Conservation (phyloP, 1,140 invertebrate genomes). For the Apolygus lucorum region DNA sequence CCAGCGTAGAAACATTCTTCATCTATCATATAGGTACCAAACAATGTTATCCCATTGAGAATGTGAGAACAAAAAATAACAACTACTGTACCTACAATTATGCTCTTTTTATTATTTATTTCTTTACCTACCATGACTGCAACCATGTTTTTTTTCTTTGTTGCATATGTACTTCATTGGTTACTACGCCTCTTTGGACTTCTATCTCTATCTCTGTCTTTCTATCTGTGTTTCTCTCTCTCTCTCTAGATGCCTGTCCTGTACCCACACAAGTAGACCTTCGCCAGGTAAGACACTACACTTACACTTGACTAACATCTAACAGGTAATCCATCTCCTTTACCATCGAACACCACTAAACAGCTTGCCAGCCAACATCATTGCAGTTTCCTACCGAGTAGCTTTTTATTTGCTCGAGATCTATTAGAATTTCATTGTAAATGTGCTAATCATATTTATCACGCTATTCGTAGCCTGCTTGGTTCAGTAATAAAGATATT, state of each 20-base stretch:
- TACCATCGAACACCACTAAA: slow-evolving; percentile 21
- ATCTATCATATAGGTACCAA: too few species aligned
- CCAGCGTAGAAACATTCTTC: too few species aligned
- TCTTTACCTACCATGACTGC: slow-evolving; percentile 17
- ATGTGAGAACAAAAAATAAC: too few species aligned
- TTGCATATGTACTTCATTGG: slow-evolving; percentile 16
- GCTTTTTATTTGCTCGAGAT: not conserved
- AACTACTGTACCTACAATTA: too few species aligned
- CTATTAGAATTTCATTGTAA: not conserved
- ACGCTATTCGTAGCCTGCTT: not conserved
- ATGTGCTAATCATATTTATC: not conserved
- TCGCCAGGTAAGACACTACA: slow-evolving; percentile 23
- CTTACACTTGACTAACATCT: slow-evolving; percentile 22
- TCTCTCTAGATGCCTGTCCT: slow-evolving; percentile 19
- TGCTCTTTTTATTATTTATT: slow-evolving; percentile 13
- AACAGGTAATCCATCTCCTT: slow-evolving; percentile 17
- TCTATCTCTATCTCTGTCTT: slow-evolving; percentile 22
- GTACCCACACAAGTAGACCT: slow-evolving; percentile 19
- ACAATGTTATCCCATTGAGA: too few species aligned
- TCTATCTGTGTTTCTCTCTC: slow-evolving; percentile 20
- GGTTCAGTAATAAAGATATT: too few species aligned
- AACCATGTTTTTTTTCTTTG: slow-evolving; percentile 15
- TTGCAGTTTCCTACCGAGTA: slow-evolving; percentile 3
- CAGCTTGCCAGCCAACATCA: slow-evolving; percentile 17
- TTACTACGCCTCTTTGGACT: slow-evolving; percentile 17